These are phyloP conservation scores for Gymnorhina tibicen DNA, from an alignment of 2,113 vertebrate genomes.

Conservation along the genomic window DNA sequence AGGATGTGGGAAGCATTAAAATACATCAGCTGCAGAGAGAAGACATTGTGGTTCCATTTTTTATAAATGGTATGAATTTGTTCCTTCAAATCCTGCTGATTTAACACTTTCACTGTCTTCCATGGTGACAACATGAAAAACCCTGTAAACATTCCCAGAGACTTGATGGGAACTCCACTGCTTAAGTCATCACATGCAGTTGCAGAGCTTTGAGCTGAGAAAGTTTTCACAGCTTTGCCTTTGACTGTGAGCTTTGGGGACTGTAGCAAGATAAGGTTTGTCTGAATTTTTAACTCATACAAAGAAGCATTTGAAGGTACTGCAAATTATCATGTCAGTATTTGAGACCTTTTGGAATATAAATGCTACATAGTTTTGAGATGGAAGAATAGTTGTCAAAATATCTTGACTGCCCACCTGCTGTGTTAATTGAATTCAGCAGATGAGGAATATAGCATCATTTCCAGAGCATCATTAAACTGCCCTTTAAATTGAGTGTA, in stretches of 20 bases:
- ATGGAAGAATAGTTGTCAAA: slow-evolving; percentile 1
- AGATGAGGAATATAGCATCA: background rate
- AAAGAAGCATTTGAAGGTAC: background rate
- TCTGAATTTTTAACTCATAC: background rate
- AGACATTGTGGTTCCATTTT: background rate
- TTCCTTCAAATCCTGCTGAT: background rate
- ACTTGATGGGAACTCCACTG: background rate
- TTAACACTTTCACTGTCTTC: background rate
- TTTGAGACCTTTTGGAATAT: background rate
- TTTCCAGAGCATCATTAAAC: background rate
- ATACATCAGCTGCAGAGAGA: background rate
- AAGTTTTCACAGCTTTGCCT: slow-evolving; percentile 3
- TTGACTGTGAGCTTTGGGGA: background rate
- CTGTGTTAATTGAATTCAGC: background rate
- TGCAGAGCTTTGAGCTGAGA: background rate
- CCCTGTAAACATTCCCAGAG: background rate
- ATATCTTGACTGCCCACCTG: background rate
- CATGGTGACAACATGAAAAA: background rate
- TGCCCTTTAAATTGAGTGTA: background rate
- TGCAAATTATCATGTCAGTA: background rate
- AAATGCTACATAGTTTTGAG: background rate
- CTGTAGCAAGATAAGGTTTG: background rate
- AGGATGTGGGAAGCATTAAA: background rate
- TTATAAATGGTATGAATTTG: background rate
- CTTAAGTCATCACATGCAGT: background rate